Conservation (phyloP, 1,140 invertebrate genomes). For the Bombus pyrosoma region DNA sequence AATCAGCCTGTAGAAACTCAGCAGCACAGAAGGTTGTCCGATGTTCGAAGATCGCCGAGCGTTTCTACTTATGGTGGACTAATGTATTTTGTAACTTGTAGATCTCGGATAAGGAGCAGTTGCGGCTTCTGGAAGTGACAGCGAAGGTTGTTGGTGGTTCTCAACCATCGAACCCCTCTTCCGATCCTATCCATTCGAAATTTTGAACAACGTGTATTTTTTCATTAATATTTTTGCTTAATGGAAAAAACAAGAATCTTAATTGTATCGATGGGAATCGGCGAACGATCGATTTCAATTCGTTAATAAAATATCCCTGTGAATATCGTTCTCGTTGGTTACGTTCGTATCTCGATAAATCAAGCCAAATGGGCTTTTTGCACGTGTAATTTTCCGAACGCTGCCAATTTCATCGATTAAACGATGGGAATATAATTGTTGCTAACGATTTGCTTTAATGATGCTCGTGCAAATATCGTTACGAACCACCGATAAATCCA, state of each 20-base stretch:
- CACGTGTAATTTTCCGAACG: not conserved
- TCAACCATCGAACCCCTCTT: constrained; percentile 1
- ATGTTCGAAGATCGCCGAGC: constrained; percentile 13
- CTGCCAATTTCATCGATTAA: not conserved
- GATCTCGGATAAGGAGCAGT: constrained; percentile 46
- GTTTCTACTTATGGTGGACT: constrained; percentile 42
- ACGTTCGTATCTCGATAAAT: not conserved
- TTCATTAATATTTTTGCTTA: not conserved
- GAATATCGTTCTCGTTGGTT: not conserved
- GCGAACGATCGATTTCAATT: not conserved
- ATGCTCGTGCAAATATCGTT: not conserved
- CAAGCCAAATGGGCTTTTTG: not conserved
- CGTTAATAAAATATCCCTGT: not conserved
- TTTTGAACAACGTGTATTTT: not conserved
- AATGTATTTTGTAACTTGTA: constrained; percentile 49
- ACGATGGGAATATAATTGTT: not conserved
- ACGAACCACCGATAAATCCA: not conserved
- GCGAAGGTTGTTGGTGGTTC: constrained; percentile 16
- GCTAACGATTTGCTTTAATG: not conserved
- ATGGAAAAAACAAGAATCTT: not conserved
- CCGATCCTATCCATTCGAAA: too few relatives aligned
- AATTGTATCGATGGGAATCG: not conserved
- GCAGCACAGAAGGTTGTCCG: not conserved
- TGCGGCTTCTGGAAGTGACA: constrained; percentile 36
- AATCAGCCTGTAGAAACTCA: constrained; percentile 4